Conservation (phyloP, 2,797 vertebrate genomes). For the Eospalax fontanierii region DNA sequence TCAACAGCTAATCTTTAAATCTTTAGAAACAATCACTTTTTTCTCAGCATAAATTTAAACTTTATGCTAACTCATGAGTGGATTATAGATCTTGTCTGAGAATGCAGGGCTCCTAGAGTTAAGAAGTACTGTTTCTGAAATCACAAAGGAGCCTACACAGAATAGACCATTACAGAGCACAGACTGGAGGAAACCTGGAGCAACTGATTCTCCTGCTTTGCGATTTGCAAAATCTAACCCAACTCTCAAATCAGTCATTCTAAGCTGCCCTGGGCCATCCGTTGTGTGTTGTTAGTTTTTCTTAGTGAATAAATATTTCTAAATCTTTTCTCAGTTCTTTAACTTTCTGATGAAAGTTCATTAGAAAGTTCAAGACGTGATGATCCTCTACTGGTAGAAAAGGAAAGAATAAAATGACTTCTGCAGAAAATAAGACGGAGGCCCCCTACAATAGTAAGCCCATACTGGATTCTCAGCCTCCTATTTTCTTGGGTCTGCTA, state of each 20-base stretch:
- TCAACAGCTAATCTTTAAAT: conserved; percentile 4
- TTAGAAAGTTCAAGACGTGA: too few species aligned
- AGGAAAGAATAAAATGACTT: background rate
- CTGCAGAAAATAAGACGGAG: background rate
- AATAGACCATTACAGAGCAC: background rate
- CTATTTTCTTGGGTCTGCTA: background rate
- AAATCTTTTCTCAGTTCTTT: background rate
- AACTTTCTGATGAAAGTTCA: background rate
- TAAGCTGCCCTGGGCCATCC: background rate
- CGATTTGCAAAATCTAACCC: conserved; percentile 13
- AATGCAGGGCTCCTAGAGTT: background rate
- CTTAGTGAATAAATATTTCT: background rate
- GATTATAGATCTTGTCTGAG: background rate
- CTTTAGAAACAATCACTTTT: background rate
- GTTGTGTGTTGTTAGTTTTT: conserved; percentile 3
- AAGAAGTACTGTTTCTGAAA: background rate
- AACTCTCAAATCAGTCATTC: background rate
- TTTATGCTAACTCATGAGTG: background rate
- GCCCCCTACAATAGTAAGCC: background rate
- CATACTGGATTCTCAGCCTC: background rate
- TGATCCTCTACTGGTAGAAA: conserved; percentile 7
- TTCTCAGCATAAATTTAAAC: conserved; percentile 21
- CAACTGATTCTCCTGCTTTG: background rate
- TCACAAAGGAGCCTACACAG: background rate
- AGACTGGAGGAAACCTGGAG: background rate